These are phyloP conservation scores for Dipus sagitta DNA, from an alignment of 2,797 vertebrate species.

Conservation along the genomic window DNA sequence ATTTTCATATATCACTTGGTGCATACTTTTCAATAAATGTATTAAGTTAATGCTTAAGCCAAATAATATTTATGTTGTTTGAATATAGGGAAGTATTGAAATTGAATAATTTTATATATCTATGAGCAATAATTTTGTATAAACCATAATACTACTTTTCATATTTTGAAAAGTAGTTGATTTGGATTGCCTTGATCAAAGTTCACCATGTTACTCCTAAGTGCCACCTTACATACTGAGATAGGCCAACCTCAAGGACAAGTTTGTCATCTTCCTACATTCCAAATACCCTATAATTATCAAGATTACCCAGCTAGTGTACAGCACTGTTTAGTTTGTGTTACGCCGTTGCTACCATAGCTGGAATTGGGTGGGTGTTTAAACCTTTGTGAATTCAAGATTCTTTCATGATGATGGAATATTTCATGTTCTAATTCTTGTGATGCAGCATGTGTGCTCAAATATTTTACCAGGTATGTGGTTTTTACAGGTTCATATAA, in stretches of 20 bases:
- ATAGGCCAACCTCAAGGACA: neutral
- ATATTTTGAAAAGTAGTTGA: neutral
- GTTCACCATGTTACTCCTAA: neutral
- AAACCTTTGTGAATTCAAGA: conserved; percentile 74
- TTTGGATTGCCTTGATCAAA: neutral
- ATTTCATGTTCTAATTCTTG: conserved; percentile 72
- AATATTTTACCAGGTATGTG: conserved; percentile 74
- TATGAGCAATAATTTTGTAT: neutral
- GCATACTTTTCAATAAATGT: neutral
- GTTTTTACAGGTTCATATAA: conserved; percentile 81
- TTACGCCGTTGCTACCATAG: conserved; percentile 69
- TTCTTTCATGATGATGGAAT: conserved; percentile 77
- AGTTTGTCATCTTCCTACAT: neutral
- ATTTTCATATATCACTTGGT: neutral
- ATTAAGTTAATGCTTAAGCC: neutral
- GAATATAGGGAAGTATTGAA: neutral
- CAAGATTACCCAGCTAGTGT: conserved; percentile 11
- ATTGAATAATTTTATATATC: neutral
- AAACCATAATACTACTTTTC: neutral
- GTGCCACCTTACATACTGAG: neutral
- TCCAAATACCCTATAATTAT: neutral
- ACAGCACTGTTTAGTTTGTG: conserved; percentile 43
- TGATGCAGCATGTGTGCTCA: conserved; percentile 61
- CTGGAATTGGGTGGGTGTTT: conserved; percentile 57
- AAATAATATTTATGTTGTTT: neutral